Base-by-base conservation (phyloP, 2,888 invertebrate genomes). In the Papilio protenor region DNA sequence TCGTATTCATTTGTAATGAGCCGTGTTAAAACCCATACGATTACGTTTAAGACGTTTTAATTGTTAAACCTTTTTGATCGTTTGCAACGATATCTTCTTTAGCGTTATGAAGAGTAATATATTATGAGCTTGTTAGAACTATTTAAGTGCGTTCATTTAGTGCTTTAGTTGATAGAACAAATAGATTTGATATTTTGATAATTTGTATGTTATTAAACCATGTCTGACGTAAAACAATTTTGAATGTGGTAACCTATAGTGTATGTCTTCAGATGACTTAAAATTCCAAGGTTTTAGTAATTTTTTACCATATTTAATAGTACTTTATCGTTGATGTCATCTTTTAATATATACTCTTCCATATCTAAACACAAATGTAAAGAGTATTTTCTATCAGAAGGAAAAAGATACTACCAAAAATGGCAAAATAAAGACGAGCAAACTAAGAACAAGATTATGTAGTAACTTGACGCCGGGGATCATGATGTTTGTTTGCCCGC, bases 381-480 rank as follows among this genome's bases (percentile, higher is more conserved):
- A 33, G 18, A 14, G 33, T n/a, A 10, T 66, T 18, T 18, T 45
- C 66, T 45, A 45, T n/a, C 2, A 45, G 45, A 45, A 1, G 21
- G 45, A 69, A 55, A 49, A 75, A 52, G 52, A 75, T 73, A 52
- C n/a, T n/a, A 47, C 21, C 70, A 70, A 70, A 66, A 59, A 47
- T 70, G 49, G 70, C 73, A 47, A 77, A 64, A 81, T 76, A 79
- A 80, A 80, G 73, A 66, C 79, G 57, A 74, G 71, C 61, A 77
- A 79, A 66, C 76, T 79, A 79, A 79, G 76, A 77, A 77, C 81
- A 69, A 76, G 81, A 81, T 80, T 84, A 85, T 84, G 82, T 80
- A 80, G 86, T 86, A 86, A 88, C 85, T 83, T 82, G 85, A 87
- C 83, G 83, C 85, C 76, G 57, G 83, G 82, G 84, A 87, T 86